Evolutionary conservation across 2,797 vertebrate species (phyloP), one percentile per base, ranked within the genome.

Genomic region (Protonibea diacanthus): DNA sequence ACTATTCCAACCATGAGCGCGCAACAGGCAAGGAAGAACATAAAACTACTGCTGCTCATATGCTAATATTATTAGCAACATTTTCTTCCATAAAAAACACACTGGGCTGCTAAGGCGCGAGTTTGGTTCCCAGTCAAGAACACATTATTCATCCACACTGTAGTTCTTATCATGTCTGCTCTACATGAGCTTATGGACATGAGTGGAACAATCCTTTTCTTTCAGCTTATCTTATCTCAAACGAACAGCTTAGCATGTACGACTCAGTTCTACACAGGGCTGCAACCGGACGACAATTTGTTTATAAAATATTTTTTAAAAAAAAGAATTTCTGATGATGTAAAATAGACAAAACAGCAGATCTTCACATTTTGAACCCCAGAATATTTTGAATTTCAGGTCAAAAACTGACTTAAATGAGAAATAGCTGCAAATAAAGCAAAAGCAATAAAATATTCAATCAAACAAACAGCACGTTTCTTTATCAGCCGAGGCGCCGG

Each of bases 111-210:
- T 10, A 6, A 13, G 15, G n/a, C 9, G 3, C 13, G 5, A 1
- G 8, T 45, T 60, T 63, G 29, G 8, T 29, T 74, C 17, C 21
- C 33, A 49, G 48, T 45, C 20, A 23, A 17, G 7, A 49, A n/a
- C 38, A 14, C 25, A 10, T 47, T 44, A 21, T 67, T 8, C 3
- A 20, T 88, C 86, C 83, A 87, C 86, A 86, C 88, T 89, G 86
- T 81, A 80, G 87, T 60, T 82, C 89, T 91, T 89, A 88, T 91
- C 86, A 86, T 78, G 85, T 88, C 90, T 90, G 86, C 82, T 89
- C 89, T 84, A 90, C 83, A 86, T 78, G 84, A 86, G 87, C 86
- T 85, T 2, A 7, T 33, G 29, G 29, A 6, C 29, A 70, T 68
- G 83, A 82, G 85, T 86, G 80, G 89, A 92, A 88, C 82, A 62